A percentile compares a stretch with the other conserved stretches of the same genome.
These are phyloP conservation scores for Chinchilla lanigera DNA, from an alignment of 2,113 vertebrate species.

Conservation along the genomic window DNA sequence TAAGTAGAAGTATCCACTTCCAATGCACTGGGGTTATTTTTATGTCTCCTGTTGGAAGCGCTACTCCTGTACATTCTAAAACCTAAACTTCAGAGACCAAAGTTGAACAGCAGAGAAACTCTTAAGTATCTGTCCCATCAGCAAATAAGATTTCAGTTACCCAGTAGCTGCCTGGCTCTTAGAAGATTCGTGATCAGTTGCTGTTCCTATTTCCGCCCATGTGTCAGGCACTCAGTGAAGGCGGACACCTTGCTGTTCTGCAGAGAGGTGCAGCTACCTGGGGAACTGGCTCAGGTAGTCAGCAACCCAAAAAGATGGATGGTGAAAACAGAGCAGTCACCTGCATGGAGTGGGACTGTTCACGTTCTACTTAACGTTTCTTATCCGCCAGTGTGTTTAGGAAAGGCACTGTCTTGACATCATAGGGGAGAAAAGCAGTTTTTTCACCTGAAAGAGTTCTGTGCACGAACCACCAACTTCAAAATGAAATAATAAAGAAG, in stretches of 20 bases:
- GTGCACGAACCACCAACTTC: neutral
- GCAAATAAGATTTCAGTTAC: neutral
- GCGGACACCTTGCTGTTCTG: neutral
- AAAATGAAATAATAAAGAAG: slow-evolving; percentile 12
- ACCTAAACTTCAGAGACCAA: neutral
- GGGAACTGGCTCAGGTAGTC: neutral
- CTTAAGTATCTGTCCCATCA: neutral
- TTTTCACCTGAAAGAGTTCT: neutral
- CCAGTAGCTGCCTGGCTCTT: neutral
- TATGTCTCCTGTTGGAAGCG: neutral
- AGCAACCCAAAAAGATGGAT: too few relatives aligned
- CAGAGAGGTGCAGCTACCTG: too few relatives aligned
- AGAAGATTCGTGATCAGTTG: neutral
- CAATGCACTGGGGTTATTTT: neutral
- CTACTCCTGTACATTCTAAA: neutral
- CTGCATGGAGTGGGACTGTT: neutral
- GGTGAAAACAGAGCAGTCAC: neutral
- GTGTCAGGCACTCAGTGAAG: neutral
- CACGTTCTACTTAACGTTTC: neutral
- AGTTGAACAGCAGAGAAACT: neutral
- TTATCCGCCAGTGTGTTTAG: neutral
- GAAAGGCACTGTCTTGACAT: neutral
- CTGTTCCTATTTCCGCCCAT: neutral
- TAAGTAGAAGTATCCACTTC: neutral
- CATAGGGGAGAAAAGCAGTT: neutral